Evolutionary conservation across 2,888 invertebrate species (phyloP).

Genomic region (Digitonthophagus gazella): DNA sequence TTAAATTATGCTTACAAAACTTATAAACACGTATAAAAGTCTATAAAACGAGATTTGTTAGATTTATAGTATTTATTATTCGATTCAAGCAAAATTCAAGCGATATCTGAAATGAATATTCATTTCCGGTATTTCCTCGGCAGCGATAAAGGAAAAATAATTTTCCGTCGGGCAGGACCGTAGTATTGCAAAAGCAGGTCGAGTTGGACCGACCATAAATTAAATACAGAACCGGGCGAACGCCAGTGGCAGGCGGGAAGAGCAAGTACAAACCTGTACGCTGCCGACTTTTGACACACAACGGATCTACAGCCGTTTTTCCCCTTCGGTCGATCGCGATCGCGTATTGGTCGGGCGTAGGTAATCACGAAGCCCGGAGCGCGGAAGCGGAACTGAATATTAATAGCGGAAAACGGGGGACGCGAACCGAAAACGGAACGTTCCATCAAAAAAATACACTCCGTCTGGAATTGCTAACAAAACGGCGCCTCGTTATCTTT

Average conservation of each 20-base stretch:
- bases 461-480: not conserved
- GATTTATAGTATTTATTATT: no score
- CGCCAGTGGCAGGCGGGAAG: not conserved
- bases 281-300: conserved; percentile 10
- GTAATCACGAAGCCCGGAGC: conserved; percentile 5
- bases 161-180: conserved; percentile 1
- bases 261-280: not conserved
- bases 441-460: conserved; percentile 1
- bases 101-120: conserved; percentile 11
- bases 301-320: not conserved
- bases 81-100: no score
- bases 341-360: conserved; percentile 1
- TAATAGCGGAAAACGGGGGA: conserved; percentile 12
- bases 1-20: not conserved
- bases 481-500: not conserved
- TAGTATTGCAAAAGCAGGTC: not conserved
- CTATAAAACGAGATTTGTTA: no score
- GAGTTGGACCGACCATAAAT: conserved; percentile 7
- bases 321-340: not conserved
- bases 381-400: conserved; percentile 12
- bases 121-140: conserved; percentile 3
- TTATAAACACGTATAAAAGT: not conserved
- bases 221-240: not conserved
- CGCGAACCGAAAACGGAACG: conserved; percentile 8
- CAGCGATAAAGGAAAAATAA: conserved; percentile 6